Evolutionary conservation across 2,888 invertebrate species (phyloP).

Genomic region (Agriotes lineatus): DNA sequence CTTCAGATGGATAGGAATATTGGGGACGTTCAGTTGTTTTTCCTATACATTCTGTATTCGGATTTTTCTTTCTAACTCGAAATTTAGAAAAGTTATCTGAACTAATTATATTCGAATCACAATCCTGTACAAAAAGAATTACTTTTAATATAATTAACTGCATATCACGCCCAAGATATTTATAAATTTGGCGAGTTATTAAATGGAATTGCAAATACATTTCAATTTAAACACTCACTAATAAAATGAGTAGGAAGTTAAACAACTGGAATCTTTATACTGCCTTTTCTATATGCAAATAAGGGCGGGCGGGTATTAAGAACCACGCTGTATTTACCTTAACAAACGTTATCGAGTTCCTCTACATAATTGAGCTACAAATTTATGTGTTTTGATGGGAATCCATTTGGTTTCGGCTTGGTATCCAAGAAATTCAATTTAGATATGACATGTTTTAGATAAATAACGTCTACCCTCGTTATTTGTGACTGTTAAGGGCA

Average conservation of each 20-base stretch:
- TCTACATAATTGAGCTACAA: conserved; percentile 34
- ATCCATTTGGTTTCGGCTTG: conserved; percentile 18
- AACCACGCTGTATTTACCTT: conserved; percentile 15
- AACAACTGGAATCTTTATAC: not conserved
- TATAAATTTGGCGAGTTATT: too few species aligned
- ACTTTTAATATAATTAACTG: too few species aligned
- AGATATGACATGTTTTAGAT: conserved; percentile 20
- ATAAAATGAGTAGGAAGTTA: not conserved
- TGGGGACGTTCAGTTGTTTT: too few species aligned
- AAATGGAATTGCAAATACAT: too few species aligned
- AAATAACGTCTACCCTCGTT: conserved; percentile 1
- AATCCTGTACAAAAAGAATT: too few species aligned
- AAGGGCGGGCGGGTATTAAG: not conserved
- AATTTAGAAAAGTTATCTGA: too few species aligned
- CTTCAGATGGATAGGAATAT: too few species aligned
- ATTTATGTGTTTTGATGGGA: conserved; percentile 36
- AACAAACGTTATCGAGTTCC: conserved; percentile 13
- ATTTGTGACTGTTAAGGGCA: conserved; percentile 6
- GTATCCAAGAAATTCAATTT: conserved; percentile 21
- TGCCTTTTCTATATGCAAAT: not conserved
- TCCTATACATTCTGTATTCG: too few species aligned
- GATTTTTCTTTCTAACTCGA: too few species aligned
- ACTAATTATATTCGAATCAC: too few species aligned
- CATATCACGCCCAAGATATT: too few species aligned
- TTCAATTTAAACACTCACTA: too few species aligned